Percentiles rank a stretch among this genome's conserved stretches.
Conservation (phyloP, 2,888 invertebrate genomes). For the Allacma fusca region DNA sequence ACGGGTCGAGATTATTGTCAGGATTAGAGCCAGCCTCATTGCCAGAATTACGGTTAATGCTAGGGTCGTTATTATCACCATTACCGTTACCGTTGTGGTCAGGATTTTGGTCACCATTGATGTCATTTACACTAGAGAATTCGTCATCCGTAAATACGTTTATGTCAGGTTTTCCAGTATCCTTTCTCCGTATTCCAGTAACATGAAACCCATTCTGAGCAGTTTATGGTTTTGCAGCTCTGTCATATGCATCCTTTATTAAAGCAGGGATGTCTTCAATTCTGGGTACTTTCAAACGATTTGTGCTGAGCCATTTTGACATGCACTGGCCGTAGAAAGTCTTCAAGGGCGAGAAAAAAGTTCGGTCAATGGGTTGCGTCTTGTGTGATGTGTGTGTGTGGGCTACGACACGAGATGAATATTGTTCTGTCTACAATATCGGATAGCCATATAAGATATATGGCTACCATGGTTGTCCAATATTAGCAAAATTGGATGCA, state of each 20-base stretch:
- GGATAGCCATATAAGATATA: conserved; percentile 56
- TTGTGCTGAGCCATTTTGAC: conserved; percentile 19
- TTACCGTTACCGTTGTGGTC: no score
- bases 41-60: no score
- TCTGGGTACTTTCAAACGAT: background rate
- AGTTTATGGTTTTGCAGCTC: no score
- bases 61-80: no score
- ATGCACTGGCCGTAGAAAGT: conserved; percentile 38
- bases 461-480: conserved; percentile 62
- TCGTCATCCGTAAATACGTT: no score
- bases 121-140: no score
- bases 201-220: no score
- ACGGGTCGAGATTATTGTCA: no score
- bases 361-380: conserved; percentile 60
- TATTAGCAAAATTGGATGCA: conserved; percentile 63
- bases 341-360: conserved; percentile 62
- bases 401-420: conserved; percentile 61
- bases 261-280: conserved; percentile 15
- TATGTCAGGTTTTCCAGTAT: no score
- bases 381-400: conserved; percentile 62
- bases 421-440: conserved; percentile 58
- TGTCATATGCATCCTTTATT: conserved; percentile 11
- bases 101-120: no score
- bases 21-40: no score
- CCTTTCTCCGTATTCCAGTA: no score